Conservation (phyloP, 2,888 invertebrate species). For the Bibio marci region DNA sequence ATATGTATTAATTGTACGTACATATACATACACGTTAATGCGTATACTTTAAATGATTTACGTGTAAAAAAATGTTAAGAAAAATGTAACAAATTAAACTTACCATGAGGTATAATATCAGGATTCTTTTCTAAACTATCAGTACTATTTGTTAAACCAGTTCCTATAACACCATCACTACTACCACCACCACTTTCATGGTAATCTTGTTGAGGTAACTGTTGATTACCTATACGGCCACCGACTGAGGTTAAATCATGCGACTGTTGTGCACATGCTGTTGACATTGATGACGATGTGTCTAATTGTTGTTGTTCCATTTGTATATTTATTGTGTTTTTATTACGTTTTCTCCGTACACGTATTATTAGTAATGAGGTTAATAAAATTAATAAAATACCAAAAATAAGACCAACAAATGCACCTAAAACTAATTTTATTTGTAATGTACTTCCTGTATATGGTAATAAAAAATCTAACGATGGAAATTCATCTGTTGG, state of each 20-base stretch:
- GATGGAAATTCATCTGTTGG: conserved; percentile 3
- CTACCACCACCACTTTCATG: too few relatives aligned
- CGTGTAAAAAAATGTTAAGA: too few relatives aligned
- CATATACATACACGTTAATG: too few relatives aligned
- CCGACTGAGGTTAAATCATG: background rate
- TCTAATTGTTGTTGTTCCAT: too few relatives aligned
- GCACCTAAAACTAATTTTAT: conserved; percentile 7
- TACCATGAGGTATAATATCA: conserved; percentile 30
- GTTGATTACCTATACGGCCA: too few relatives aligned
- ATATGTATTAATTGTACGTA: too few relatives aligned
- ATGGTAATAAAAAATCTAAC: conserved; percentile 5
- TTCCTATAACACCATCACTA: conserved; percentile 20
- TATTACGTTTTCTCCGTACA: background rate
- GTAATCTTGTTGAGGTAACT: too few relatives aligned
- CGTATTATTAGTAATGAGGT: conserved; percentile 2
- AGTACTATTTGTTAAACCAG: conserved; percentile 20
- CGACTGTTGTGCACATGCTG: background rate
- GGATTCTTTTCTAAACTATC: conserved; percentile 31
- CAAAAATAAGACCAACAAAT: conserved; percentile 5
- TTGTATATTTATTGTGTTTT: too few relatives aligned
- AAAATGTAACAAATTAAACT: too few relatives aligned
- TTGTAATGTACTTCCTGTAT: conserved; percentile 4
- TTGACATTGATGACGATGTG: background rate
- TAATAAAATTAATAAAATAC: conserved; percentile 3
- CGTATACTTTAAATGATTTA: too few relatives aligned